These are phyloP conservation scores for Amniataba percoides DNA, from an alignment of 2,797 vertebrate species.

Conservation along the genomic window DNA sequence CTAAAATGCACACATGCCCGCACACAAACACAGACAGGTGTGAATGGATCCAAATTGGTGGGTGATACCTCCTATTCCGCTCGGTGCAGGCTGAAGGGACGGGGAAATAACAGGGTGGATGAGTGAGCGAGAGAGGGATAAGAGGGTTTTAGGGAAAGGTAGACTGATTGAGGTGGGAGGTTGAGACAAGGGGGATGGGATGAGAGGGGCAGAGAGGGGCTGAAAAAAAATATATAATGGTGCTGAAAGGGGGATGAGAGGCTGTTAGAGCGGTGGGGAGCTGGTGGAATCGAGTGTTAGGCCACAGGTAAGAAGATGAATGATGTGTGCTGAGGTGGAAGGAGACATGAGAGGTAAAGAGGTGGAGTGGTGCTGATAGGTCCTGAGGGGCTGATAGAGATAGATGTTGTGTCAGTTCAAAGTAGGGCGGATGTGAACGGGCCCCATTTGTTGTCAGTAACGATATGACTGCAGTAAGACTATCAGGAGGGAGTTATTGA, in stretches of 20 bases:
- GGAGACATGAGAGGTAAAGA: constrained; percentile 69
- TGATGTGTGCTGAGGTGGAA: constrained; percentile 72
- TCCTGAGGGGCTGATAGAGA: constrained; percentile 72
- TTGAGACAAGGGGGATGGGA: constrained; percentile 52
- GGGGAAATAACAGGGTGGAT: constrained; percentile 67
- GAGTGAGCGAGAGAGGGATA: constrained; percentile 57
- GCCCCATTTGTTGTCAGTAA: constrained; percentile 53
- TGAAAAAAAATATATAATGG: constrained; percentile 65
- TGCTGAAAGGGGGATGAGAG: constrained; percentile 78
- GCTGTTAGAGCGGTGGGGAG: constrained; percentile 66
- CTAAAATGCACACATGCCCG: constrained; percentile 31
- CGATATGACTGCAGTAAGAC: constrained; percentile 29
- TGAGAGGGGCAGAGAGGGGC: constrained; percentile 42
- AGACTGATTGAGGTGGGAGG: constrained; percentile 68
- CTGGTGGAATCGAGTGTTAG: constrained; percentile 60
- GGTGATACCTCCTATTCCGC: constrained; percentile 63
- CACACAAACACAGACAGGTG: constrained; percentile 51
- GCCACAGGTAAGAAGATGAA: constrained; percentile 78
- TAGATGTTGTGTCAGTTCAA: constrained; percentile 73
- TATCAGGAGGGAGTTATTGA: constrained; percentile 15
- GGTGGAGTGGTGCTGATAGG: constrained; percentile 73
- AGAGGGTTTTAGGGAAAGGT: constrained; percentile 73
- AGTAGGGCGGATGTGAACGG: constrained; percentile 63
- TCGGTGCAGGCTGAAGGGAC: constrained; percentile 40
- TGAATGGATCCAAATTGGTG: constrained; percentile 73